Conservation (phyloP, 2,797 vertebrate species). For the Yasuhikotakia modesta region DNA sequence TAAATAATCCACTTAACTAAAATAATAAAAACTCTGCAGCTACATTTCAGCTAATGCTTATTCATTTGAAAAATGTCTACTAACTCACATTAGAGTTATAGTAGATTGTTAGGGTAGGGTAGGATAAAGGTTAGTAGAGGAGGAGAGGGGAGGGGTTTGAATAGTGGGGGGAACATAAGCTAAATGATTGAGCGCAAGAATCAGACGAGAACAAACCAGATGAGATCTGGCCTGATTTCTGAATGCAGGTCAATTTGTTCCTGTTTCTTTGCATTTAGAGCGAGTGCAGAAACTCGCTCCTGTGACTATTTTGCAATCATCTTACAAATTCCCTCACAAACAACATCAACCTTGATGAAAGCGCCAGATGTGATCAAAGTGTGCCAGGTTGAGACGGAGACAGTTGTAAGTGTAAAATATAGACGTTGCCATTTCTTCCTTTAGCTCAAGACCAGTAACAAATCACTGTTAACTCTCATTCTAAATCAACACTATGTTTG, state of each 20-base stretch:
- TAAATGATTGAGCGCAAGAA: conserved; percentile 31
- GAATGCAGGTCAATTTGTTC: conserved; percentile 53
- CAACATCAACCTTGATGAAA: conserved; percentile 45
- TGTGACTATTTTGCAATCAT: conserved; percentile 44
- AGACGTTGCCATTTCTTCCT: background rate
- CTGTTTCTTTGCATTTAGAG: conserved; percentile 35
- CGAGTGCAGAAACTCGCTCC: conserved; percentile 22
- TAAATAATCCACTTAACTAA: no score
- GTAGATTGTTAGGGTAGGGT: no score
- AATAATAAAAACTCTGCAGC: no score
- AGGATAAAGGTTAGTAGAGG: background rate
- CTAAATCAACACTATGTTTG: conserved; percentile 1
- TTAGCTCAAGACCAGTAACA: background rate
- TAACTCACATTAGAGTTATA: no score
- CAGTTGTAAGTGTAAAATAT: background rate
- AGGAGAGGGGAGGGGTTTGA: background rate
- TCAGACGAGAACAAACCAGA: conserved; percentile 35
- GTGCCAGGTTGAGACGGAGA: conserved; percentile 12
- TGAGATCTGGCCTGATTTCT: conserved; percentile 53
- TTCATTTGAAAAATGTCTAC: no score
- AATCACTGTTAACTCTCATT: background rate
- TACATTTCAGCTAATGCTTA: no score
- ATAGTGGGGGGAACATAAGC: background rate
- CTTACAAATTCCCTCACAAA: conserved; percentile 43
- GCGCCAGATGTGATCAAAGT: conserved; percentile 41